Base-by-base conservation (phyloP, 2,797 vertebrate species). In the Cygnus olor region DNA sequence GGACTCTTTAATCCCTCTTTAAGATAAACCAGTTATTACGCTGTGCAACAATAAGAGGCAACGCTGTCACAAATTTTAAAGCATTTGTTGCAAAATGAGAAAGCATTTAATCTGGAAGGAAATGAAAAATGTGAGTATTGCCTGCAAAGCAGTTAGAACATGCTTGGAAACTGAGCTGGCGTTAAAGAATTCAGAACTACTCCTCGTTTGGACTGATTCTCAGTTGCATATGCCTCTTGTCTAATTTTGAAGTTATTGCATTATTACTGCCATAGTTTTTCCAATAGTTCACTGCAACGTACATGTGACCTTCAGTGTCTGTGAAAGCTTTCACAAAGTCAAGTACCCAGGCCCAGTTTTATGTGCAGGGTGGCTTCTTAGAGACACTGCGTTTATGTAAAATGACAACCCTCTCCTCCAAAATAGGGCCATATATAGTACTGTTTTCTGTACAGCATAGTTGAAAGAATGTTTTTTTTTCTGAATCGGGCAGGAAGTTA, bases 101-200 rank as follows among this genome's bases (percentile, higher is more conserved):
- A 77, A 49, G 5, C 77, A 21, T 24, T 88, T 70, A 18, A 34
- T 82, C 53, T 66, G 22, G 6, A 64, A 90, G 42, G 14, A 47
- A 49, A 1, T 61, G 76, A 32, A 27, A 64, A 53, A 63, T 1
- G 0, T 11, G 19, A 80, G 7, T 85, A 58, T 47, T 86, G 13
- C 15, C 30, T 77, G 17, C 24, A 30, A 73, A 27, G 30, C 1
- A 1, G 6, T 25, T 54, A 15, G 9, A 74, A 10, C 1, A 0
- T 72, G 14, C 17, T 58, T 88, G 42, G 63, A 66, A 88, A 68
- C 18, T 93, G 10, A 2, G 6, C 14, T 85, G 45, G 42, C 30
- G 56, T 11, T 36, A 34, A 74, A 45, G 69, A 42, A 1, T 34
- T 73, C 22, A 66, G 80, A 60, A 38, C 38, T 73, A 27, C n/a